A percentile compares a stretch with the other conserved stretches of the same genome.
Evolutionary conservation across 2,888 invertebrate genomes (phyloP).

Genomic region (Papilio demoleus): DNA sequence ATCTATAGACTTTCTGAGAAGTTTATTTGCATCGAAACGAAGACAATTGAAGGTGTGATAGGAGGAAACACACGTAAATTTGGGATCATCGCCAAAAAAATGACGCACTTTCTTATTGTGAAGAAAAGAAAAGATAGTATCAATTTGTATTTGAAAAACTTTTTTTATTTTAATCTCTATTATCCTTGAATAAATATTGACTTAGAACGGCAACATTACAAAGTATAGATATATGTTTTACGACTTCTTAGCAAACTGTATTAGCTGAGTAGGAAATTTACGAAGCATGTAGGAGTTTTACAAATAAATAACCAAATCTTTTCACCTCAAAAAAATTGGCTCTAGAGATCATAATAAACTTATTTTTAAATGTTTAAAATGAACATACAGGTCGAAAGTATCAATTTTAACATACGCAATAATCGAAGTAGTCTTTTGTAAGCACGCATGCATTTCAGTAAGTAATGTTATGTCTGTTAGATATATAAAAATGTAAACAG

Average conservation of each 20-base stretch:
- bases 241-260: no score
- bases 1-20: conserved; percentile 27
- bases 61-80: conserved; percentile 19
- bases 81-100: conserved; percentile 35
- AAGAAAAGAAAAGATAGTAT: neutral
- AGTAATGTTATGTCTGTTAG: neutral
- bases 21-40: conserved; percentile 11
- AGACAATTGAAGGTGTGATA: conserved; percentile 25
- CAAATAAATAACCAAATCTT: no score
- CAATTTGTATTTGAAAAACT: neutral
- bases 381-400: no score
- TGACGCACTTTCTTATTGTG: conserved; percentile 31
- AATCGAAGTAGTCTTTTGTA: no score
- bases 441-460: neutral
- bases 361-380: no score
- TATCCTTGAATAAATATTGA: neutral
- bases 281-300: no score
- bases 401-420: no score
- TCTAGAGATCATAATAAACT: no score
- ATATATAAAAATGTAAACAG: conserved; percentile 14
- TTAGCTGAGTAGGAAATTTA: no score
- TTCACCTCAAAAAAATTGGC: no score
- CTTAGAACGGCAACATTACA: no score
- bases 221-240: no score
- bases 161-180: neutral